Conservation (phyloP, 2,888 invertebrate species). For the Monoplex corrugatus region DNA sequence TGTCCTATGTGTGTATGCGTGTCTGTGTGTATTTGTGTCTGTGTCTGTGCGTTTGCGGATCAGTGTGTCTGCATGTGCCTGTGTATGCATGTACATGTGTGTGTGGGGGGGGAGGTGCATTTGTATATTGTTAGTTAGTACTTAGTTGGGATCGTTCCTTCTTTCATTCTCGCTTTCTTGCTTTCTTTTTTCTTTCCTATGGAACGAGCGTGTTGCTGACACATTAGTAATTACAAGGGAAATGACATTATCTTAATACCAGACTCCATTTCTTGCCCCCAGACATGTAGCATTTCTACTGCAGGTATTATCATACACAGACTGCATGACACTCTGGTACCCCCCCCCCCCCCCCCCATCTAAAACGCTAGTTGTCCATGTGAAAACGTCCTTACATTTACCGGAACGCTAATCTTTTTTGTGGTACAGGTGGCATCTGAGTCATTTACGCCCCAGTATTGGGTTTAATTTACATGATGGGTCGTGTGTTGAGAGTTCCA, state of each 20-base stretch:
- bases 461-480: too few species aligned
- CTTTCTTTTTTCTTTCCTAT: too few species aligned
- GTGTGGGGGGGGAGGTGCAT: neutral
- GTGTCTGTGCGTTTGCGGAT: too few species aligned
- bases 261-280: too few species aligned
- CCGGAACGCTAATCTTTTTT: too few species aligned
- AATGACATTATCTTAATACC: constrained; percentile 26
- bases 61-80: too few species aligned
- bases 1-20: too few species aligned
- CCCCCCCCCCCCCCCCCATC: neutral
- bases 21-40: too few species aligned
- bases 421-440: too few species aligned
- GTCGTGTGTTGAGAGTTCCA: too few species aligned
- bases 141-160: neutral
- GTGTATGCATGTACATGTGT: neutral
- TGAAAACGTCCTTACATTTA: constrained; percentile 5
- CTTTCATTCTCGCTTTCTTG: neutral
- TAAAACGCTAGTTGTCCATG: too few species aligned
- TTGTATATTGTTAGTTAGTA: neutral
- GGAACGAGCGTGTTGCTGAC: too few species aligned
- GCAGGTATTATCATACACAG: neutral
- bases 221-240: neutral
- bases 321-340: neutral
- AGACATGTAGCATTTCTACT: neutral
- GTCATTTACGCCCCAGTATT: neutral